These are phyloP conservation scores for Hylaeus anthracinus DNA, from an alignment of 1,140 invertebrate genomes.

Conservation along the genomic window DNA sequence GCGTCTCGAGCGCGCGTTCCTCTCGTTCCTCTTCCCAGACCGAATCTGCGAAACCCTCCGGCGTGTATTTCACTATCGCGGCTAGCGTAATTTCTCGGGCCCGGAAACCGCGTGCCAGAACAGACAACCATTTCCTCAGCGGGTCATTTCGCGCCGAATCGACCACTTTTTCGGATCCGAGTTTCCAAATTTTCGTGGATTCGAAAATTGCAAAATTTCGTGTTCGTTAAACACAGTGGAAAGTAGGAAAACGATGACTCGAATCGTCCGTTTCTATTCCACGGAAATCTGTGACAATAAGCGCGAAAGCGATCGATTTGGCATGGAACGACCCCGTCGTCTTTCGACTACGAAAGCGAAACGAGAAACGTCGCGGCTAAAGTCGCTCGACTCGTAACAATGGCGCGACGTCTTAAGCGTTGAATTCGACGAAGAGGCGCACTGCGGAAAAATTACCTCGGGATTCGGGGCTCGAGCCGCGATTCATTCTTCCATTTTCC, in stretches of 20 bases:
- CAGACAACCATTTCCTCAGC: neutral
- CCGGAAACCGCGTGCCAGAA: constrained; percentile 24
- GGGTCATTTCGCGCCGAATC: no score
- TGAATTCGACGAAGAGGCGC: neutral
- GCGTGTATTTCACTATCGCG: constrained; percentile 58
- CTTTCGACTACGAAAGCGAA: constrained; percentile 32
- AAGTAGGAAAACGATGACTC: no score
- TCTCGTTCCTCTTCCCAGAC: constrained; percentile 13
- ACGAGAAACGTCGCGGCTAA: neutral
- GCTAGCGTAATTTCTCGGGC: constrained; percentile 31
- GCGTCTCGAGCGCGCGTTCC: constrained; percentile 1
- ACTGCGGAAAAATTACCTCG: constrained; percentile 1
- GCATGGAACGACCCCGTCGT: constrained; percentile 39
- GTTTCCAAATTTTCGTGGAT: no score
- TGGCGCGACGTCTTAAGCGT: neutral
- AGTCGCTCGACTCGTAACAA: neutral
- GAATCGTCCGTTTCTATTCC: no score
- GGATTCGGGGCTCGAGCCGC: neutral
- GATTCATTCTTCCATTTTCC: neutral
- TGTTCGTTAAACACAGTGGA: no score
- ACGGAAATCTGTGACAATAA: no score
- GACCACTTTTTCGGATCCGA: no score
- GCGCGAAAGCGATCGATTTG: no score
- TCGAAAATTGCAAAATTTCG: no score
- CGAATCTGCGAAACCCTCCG: constrained; percentile 36